These are phyloP conservation scores for Chaetops frenatus DNA, from an alignment of 2,113 vertebrate species.

Conservation along the genomic window DNA sequence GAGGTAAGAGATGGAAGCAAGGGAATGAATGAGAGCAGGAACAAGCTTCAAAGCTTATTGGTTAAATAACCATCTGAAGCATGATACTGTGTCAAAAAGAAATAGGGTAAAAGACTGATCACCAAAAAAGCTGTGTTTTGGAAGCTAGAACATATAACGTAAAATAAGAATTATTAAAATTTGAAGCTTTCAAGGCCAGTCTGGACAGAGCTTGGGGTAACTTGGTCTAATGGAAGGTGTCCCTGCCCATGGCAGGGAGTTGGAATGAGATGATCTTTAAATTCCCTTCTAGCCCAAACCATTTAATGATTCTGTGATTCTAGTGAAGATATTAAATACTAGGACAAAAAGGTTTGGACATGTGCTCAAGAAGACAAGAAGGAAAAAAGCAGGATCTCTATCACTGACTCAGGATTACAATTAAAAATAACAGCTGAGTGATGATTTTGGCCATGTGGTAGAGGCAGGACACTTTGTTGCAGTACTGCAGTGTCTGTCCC, in stretches of 20 bases:
- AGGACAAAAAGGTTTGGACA: neutral
- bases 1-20: neutral
- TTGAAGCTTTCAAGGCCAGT: neutral
- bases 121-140: neutral
- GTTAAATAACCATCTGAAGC: neutral
- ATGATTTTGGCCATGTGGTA: neutral
- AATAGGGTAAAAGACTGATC: neutral
- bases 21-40: neutral
- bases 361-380: neutral
- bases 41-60: neutral
- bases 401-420: neutral
- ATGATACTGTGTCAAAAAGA: neutral
- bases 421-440: neutral
- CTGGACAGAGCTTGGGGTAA: neutral
- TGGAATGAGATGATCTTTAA: neutral
- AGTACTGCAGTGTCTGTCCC: neutral
- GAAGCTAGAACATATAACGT: neutral
- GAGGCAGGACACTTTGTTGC: neutral
- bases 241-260: neutral
- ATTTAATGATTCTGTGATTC: neutral
- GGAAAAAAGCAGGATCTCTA: neutral
- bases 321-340: neutral
- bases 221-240: neutral
- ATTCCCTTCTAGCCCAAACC: neutral
- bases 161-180: neutral